Base-by-base conservation (phyloP, 2,888 invertebrate species). In the Drosophila setosimentum region DNA sequence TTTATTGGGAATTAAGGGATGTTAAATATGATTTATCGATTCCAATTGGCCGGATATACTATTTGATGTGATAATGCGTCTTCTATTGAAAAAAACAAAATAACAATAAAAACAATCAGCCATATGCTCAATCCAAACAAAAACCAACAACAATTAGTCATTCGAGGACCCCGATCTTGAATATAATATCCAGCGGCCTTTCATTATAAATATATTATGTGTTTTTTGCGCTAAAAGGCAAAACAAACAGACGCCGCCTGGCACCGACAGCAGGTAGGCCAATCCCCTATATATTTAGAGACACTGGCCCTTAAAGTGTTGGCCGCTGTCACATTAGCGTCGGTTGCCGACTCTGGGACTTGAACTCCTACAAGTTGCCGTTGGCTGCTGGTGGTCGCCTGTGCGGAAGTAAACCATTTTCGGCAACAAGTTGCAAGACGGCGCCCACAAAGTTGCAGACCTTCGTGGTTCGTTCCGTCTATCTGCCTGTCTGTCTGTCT, bases 391-490 rank as follows among this genome's bases (percentile, higher is more conserved):
- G 71, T 71, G 75, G 75, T 72, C 79, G 78, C 45, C 73, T 68
- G 65, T 87, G 76, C 87, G 85, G 85, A 85, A 85, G 85, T 89
- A 85, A 85, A 89, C 85, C 87, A 89, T 85, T 89, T 88, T 68
- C 70, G 76, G 71, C 55, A 51, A 63, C 75, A 61, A 86, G 73
- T 83, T 88, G 59, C 80, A 83, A 86, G 84, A 71, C 76, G 89
- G 87, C 84, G 89, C 87, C 75, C 67, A 85, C 89, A 87, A 85
- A 72, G 89, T 89, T 86, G 89, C 87, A 74, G 81, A 80, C 75
- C 55, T 37, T 37, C 2, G 40, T 29, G 55, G 30, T 5, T 57
- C 29, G 57, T 29, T 29, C 57, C 29, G 40, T 27, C 35, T 7
- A 33, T n/a, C 35, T n/a, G 21, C n/a, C 37, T 5, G 58, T 50